A percentile compares a stretch with the other conserved stretches of the same genome.
Evolutionary conservation across 2,888 invertebrate species (phyloP).

Genomic region (Zelleria hepariella): DNA sequence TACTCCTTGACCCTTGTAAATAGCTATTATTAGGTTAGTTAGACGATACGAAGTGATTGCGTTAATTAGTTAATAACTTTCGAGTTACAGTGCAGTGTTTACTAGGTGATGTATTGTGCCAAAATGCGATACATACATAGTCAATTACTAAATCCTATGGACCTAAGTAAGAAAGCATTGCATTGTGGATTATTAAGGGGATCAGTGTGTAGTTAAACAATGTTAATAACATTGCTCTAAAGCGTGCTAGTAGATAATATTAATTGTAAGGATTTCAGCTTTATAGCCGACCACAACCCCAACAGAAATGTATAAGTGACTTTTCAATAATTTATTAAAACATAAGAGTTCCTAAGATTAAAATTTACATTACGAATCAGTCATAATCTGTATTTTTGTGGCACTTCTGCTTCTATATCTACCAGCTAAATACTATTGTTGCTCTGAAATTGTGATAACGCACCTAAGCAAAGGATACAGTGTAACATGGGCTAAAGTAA

Average conservation of each 20-base stretch:
- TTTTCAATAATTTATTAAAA: slow-evolving; percentile 46
- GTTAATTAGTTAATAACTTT: too few species aligned
- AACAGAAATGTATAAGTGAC: slow-evolving; percentile 13
- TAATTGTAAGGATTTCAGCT: neutral
- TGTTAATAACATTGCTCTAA: neutral
- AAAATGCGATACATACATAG: neutral
- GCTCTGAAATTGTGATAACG: neutral
- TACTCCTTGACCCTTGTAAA: neutral
- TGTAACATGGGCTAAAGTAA: neutral
- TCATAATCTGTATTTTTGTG: neutral
- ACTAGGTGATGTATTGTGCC: neutral
- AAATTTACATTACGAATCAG: neutral
- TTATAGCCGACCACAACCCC: neutral
- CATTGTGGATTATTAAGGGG: neutral
- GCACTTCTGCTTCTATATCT: neutral
- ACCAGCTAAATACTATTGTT: neutral
- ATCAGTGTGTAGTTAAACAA: neutral
- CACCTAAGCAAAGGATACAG: too few species aligned
- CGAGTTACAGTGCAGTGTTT: slow-evolving; percentile 3
- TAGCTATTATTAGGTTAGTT: neutral
- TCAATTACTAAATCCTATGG: neutral
- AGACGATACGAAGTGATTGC: neutral
- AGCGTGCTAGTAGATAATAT: neutral
- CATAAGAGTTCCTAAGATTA: slow-evolving; percentile 37
- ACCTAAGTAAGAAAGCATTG: neutral